Evolutionary conservation across 2,888 invertebrate genomes (phyloP), one percentile per base, ranked within the genome.

Genomic region (Malthinus flaveolus): DNA sequence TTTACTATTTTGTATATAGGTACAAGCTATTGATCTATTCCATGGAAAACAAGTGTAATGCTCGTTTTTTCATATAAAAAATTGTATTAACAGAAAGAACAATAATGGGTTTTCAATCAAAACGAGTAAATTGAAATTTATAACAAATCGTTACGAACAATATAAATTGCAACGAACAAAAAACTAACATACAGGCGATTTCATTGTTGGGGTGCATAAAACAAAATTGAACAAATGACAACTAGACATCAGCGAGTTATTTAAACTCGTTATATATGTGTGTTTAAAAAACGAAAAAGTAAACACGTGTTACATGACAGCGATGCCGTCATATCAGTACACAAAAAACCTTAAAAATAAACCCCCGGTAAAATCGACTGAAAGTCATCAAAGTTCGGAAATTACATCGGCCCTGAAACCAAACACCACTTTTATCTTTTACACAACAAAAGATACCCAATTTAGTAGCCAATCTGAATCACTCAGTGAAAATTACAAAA

Each of bases 281-380:
- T 66, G 67, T 68, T 68, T 66, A 70, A 71, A 66, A 61, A 61
- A 55, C 48, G 66, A 62, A 61, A 49, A 61, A 70, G 68, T 70
- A 69, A 65, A 73, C 74, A 73, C 73, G 73, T 74, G 74, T 73
- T 73, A 75, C 73, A 70, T 73, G 75, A 74, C 75, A 73, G 74
- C 68, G 63, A 54, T 66, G 70, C 68, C 69, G 66, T 69, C 72
- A 69, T 72, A 72, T 73, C 73, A 69, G 57, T 65, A 65, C 23
- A 68, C 68, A 71, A 72, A 68, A 68, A 73, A 67, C 66, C 70
- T 72, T 71, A 72, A 73, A 73, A 74, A 74, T 72, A 72, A 66
- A 67, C 68, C 65, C 62, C 65, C 62, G 58, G 60, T 54, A 52
- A 53, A 62, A 63, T 66, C 64, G 57, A 66, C 61, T 64, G 67